Conservation (phyloP, 1,140 invertebrate genomes). For the Portunus trituberculatus region DNA sequence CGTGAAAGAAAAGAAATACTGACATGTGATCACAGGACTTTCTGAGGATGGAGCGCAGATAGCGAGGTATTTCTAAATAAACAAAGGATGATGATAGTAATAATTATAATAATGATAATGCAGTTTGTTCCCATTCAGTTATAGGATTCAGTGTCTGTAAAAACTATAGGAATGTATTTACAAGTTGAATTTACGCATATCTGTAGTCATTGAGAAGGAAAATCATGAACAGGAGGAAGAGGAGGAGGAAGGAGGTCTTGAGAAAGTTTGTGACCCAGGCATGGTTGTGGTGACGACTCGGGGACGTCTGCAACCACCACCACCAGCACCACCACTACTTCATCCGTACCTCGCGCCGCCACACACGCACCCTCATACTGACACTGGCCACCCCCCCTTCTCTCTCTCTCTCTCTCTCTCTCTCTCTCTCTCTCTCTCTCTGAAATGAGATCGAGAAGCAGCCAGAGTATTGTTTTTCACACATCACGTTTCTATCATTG, state of each 20-base stretch:
- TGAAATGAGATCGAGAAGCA: neutral
- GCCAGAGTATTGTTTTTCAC: neutral
- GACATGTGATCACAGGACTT: no score
- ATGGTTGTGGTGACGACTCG: neutral
- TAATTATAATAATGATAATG: neutral
- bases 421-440: no score
- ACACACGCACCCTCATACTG: neutral
- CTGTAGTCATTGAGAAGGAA: neutral
- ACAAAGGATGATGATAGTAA: neutral
- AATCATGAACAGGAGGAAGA: neutral
- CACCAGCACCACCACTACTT: neutral
- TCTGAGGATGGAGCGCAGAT: no score
- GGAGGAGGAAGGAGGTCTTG: neutral
- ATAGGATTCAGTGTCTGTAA: neutral
- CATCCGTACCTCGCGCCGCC: neutral
- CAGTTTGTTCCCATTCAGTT: neutral
- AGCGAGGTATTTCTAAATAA: no score
- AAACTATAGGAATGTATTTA: no score
- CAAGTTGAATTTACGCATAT: no score
- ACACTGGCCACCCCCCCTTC: no score
- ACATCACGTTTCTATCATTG: slow-evolving; percentile 73
- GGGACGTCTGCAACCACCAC: neutral
- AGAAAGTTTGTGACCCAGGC: slow-evolving; percentile 26
- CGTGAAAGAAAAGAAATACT: no score
- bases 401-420: no score